Base-by-base conservation (phyloP, 1,140 invertebrate genomes). In the Babylonia areolata region DNA sequence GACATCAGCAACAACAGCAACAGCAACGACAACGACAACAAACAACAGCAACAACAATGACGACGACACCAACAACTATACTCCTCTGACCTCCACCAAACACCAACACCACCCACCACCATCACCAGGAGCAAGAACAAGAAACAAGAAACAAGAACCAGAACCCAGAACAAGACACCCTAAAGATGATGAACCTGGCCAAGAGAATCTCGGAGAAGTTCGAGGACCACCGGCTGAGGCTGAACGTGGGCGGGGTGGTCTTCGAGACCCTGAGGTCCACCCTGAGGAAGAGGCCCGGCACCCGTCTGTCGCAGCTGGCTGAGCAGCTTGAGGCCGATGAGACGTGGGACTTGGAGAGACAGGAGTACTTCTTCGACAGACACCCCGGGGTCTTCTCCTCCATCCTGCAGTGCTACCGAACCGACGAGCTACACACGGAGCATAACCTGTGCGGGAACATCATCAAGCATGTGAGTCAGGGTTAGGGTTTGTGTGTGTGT, bases 321-420 rank as follows among this genome's bases (percentile, higher is more conserved):
- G 97, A 98, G 94, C 97, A 97, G 28, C 95, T 98, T 87, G 97
- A 77, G 33, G 20, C 35, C 15, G 54, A 69, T 20, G 54, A 97
- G 90, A 99, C 99, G 94, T 99, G 99, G 95, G 98, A 99, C 95
- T 97, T 98, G 28, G 97, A 99, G 90, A 95, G 99, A 87, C 99
- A 99, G 95, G 98, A 99, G 95, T 99, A 99, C 95, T 99, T 99
- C 96, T 99, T 99, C 95, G 98, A 99, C 95, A 95, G 98, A 88
- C 98, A 99, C 95, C 98, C 99, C 0, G 98, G 98, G 5, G 98
- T 99, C 87, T 99, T 99, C 95, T 98, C 98, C 77, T 98, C 97
- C 93, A 96, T 97, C 97, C 95, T 97, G 73, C 97, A 97, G 93
- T 97, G 97, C 91, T 97, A 97, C 94, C 97, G 98, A 91, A 99